phyloP scores from a whole-genome alignment of 2,113 vertebrate species.

The Actenoides hombroni region DNA sequence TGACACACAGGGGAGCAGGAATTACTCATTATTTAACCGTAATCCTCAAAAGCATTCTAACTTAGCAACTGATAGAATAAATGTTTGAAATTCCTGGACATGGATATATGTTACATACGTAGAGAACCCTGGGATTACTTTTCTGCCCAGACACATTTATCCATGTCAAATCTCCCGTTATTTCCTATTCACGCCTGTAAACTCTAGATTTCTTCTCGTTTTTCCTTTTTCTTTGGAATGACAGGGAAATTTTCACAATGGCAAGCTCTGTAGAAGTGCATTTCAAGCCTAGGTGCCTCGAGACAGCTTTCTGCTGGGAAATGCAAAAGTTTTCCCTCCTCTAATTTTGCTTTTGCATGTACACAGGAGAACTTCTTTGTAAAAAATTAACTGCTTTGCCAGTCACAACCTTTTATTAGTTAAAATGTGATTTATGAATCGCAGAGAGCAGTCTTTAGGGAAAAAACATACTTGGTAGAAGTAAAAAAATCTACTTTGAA shows the following conservation, averaged over 20 bases:
- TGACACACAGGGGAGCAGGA: not conserved
- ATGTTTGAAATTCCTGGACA: not conserved
- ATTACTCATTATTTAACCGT: not conserved
- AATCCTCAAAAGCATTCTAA: not conserved
- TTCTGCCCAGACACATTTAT: not conserved
- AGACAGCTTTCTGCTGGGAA: not conserved
- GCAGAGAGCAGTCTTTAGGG: not conserved
- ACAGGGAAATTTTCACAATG: not conserved
- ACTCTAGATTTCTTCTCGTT: not conserved
- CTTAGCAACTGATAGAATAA: not conserved
- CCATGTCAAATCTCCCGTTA: not conserved
- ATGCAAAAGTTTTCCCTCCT: not conserved
- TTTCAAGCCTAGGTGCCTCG: not conserved
- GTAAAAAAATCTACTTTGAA: not conserved
- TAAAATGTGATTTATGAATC: not conserved
- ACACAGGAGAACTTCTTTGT: not conserved
- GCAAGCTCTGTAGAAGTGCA: not conserved
- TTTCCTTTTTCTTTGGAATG: not conserved
- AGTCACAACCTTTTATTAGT: not conserved
- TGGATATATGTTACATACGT: accelerated
- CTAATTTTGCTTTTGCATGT: not conserved
- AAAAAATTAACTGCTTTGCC: not conserved
- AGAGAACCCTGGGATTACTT: not conserved
- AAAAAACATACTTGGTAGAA: not conserved
- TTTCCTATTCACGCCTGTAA: not conserved